A percentile compares a stretch with the other conserved stretches of the same genome.
Evolutionary conservation across 2,888 invertebrate species (phyloP).

Genomic region (Polydrusus tereticollis): DNA sequence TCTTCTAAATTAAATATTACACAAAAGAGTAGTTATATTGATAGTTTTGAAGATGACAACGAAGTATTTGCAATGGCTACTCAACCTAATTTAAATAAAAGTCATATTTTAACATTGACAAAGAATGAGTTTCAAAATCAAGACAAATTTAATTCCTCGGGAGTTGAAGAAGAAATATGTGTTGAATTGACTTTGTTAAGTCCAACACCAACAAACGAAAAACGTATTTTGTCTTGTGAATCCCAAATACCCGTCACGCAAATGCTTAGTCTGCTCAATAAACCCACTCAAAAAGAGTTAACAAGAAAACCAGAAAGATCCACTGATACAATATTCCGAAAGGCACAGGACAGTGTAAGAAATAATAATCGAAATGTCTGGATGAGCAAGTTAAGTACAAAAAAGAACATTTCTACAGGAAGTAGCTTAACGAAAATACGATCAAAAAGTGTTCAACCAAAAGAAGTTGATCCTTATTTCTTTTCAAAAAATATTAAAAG

Average conservation of each 20-base stretch:
- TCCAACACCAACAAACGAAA: neutral
- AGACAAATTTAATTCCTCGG: neutral
- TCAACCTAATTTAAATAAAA: constrained; percentile 10
- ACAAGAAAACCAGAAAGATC: neutral
- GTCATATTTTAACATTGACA: neutral
- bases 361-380: neutral
- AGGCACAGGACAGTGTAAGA: neutral
- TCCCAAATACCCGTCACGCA: constrained; percentile 54
- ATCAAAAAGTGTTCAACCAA: neutral
- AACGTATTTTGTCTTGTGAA: constrained; percentile 10
- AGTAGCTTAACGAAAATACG: neutral
- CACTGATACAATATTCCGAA: neutral
- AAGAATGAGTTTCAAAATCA: neutral
- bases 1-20: neutral
- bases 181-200: constrained; percentile 5
- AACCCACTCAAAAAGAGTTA: constrained; percentile 50
- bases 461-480: neutral
- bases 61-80: neutral
- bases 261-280: constrained; percentile 65
- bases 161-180: neutral
- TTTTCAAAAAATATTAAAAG: neutral
- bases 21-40: neutral
- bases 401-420: neutral
- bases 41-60: neutral
- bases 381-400: constrained; percentile 2